Base-by-base conservation (phyloP, 2,113 vertebrate species). In the Neogobius melanostomus region DNA sequence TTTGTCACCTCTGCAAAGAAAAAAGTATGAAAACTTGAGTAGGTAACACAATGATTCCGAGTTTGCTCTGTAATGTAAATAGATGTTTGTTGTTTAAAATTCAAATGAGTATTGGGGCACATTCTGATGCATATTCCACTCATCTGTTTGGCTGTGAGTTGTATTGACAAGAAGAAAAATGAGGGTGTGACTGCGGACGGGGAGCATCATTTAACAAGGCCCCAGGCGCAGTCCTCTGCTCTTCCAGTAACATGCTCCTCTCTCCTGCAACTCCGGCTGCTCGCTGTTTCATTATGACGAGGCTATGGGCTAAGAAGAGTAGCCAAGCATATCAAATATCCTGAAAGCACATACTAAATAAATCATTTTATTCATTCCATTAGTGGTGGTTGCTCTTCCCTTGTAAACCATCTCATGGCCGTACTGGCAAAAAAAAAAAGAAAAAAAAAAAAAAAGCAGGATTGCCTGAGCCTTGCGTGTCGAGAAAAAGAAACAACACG, bases 251-350 rank as follows among this genome's bases (percentile, higher is more conserved):
- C 86, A 90, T 84, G 86, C 88, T 56, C 53, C 28, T 36, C 77
- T 86, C 78, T 84, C 76, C 85, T 88, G 82, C 83, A 83, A 88
- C 81, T 88, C 83, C 77, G 87, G 87, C 88, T 89, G 85, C 89
- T 86, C 81, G 87, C 91, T 90, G 91, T 91, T 92, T 93, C 91
- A 93, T 93, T 92, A 93, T 90, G 90, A 91, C 77, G 88, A 91
- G 86, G 85, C 91, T 91, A 88, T 82, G 87, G 91, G 91, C 91
- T 90, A 92, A 90, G 10, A 21, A 56, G 92, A 21, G 88, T 92
- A 91, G 86, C 89, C 89, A 87, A 92, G 90, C 91, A 92, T 91
- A 88, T 90, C 91, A 92, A 92, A 94, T 91, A 91, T 91, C 88
- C 89, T 90, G 86, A 83, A 87, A 91, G 91, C 86, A 85, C 72